Evolutionary conservation across 2,797 vertebrate species (phyloP).

Genomic region (Nyctibius grandis): DNA sequence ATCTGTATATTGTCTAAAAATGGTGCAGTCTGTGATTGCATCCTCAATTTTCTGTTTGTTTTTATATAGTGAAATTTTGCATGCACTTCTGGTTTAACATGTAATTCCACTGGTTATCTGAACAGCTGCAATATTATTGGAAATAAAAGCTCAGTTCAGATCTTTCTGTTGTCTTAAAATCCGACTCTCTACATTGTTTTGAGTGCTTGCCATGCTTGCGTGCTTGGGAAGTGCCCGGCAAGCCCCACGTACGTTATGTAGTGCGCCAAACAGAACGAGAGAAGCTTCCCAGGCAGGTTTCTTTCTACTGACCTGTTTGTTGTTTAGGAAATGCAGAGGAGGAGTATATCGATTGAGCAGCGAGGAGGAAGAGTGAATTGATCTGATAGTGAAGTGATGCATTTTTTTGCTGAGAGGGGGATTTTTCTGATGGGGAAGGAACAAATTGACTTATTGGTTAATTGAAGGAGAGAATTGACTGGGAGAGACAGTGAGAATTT

Average conservation of each 20-base stretch:
- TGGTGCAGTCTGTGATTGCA: not conserved
- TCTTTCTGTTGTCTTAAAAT: not conserved
- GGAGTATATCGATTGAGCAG: not conserved
- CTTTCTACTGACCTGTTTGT: not conserved
- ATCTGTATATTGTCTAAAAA: not conserved
- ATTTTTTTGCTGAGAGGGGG: conserved; percentile 43
- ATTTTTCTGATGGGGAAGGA: not conserved
- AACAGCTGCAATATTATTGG: not conserved
- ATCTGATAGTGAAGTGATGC: conserved; percentile 18
- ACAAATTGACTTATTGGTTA: conserved; percentile 46
- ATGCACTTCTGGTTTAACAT: not conserved
- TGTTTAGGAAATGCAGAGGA: not conserved
- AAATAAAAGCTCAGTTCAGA: not conserved
- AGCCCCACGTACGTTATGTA: accelerated
- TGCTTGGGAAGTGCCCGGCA: accelerated
- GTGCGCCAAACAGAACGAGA: not conserved
- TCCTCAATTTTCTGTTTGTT: not conserved
- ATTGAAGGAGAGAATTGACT: conserved; percentile 33
- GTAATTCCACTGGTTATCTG: not conserved
- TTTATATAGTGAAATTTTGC: not conserved
- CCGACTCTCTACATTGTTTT: not conserved
- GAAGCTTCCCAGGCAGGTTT: not conserved
- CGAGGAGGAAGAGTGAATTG: not conserved
- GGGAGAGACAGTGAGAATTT: not conserved
- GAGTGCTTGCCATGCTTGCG: accelerated